Base-by-base conservation (phyloP, 2,113 vertebrate species). In the Cygnus atratus region DNA sequence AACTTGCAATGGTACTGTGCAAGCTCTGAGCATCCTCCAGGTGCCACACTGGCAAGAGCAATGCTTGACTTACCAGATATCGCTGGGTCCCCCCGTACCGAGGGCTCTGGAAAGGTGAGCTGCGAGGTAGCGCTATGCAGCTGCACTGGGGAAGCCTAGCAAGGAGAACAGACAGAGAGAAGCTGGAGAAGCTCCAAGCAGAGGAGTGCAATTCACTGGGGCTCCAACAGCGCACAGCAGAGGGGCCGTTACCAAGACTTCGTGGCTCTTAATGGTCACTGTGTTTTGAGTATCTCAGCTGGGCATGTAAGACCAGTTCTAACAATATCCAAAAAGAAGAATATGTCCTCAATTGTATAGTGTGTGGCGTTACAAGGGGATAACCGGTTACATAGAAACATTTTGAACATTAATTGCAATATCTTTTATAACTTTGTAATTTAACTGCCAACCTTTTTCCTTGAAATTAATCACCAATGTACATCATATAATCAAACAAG, bases 401-500 rank as follows among this genome's bases (percentile, higher is more conserved):
- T 13, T 76, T 8, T 20, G 31, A 79, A 90, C 74, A 62, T 76
- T 31, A 43, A 84, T 88, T 61, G 84, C 91, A 79, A 87, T 14
- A 37, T 89, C 84, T 78, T 89, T 84, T 44, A 22, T 26, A 68
- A 74, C 26, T 43, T 82, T 5, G 3, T 29, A 11, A 66, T 58
- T 70, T 41, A 82, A 88, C 78, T 67, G 83, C 74, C 67, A 73
- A 81, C 74, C 71, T 67, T 86, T 54, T 43, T 80, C 90, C 82
- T 90, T 79, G 17, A 88, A 77, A 70, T 59, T 48, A 62, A 77
- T 65, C 74, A 21, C 4, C 21, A 84, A 48, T 74, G 75, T 94
- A 86, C 92, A 86, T 80, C 84, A 77, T 61, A 48, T 77, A 92
- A 92, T 89, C 94, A 92, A 95, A 97, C 73, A 37, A 98, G 87